phyloP scores from a whole-genome alignment of 2,797 vertebrate genomes.

The Acrossocheilus wenchowensis region DNA sequence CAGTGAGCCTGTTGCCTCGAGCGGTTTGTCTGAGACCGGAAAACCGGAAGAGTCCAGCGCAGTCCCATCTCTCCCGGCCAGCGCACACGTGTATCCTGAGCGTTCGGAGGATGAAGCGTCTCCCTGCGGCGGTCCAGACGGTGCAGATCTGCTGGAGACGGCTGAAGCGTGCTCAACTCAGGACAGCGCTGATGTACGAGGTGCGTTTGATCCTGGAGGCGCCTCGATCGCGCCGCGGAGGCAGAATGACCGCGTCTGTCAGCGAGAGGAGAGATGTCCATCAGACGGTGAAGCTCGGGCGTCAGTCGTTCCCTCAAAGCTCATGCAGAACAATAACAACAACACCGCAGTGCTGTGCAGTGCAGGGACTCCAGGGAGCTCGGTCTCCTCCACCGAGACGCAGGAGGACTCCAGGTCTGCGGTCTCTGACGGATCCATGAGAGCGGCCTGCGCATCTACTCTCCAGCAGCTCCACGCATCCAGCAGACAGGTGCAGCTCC shows the following conservation, averaged over 20 bases:
- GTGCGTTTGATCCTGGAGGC: slow-evolving; percentile 69
- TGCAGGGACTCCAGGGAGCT: neutral
- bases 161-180: slow-evolving; percentile 37
- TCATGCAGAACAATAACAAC: slow-evolving; percentile 38
- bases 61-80: neutral
- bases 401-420: too few relatives aligned
- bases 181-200: slow-evolving; percentile 51
- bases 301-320: neutral
- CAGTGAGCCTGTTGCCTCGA: neutral
- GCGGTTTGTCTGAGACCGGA: neutral
- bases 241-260: neutral
- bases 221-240: neutral
- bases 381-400: neutral
- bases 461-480: slow-evolving; percentile 9
- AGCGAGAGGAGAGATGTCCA: neutral
- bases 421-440: neutral
- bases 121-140: neutral
- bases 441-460: slow-evolving; percentile 15
- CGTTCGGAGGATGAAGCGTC: neutral
- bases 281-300: neutral
- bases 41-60: neutral
- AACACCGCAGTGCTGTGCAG: neutral
- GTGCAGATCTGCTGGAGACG: neutral
- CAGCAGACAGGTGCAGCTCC: slow-evolving; percentile 33
- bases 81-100: neutral